A percentile compares a stretch with the other conserved stretches of the same genome.
Evolutionary conservation across 2,113 vertebrate genomes (phyloP).

Genomic region (Dendropsophus ebraccatus): DNA sequence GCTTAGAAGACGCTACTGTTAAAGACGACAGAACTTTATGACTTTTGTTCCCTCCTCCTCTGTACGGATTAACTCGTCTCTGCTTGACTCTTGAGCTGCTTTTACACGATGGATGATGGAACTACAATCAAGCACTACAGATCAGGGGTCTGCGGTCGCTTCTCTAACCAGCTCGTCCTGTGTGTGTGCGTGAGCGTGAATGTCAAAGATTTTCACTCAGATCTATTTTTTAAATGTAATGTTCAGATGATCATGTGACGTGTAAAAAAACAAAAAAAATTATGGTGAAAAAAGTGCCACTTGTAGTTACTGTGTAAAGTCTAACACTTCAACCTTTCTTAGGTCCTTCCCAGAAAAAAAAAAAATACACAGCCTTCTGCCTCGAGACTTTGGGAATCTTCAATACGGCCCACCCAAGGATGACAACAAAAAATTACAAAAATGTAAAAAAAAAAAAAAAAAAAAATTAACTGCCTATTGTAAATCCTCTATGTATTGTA

Average conservation of each 20-base stretch:
- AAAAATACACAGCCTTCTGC: constrained; percentile 78
- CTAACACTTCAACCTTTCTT: constrained; percentile 69
- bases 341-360: constrained; percentile 23
- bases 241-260: constrained; percentile 93
- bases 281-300: constrained; percentile 95
- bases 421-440: neutral
- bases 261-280: constrained; percentile 78
- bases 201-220: constrained; percentile 79
- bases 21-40: constrained; percentile 66
- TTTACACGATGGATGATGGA: constrained; percentile 73
- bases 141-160: constrained; percentile 73
- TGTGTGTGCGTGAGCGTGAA: constrained; percentile 67
- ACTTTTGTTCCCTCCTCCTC: constrained; percentile 62
- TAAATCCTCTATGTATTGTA: constrained; percentile 83
- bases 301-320: constrained; percentile 95
- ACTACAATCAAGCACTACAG: constrained; percentile 88
- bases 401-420: constrained; percentile 77
- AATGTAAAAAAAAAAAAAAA: neutral
- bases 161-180: constrained; percentile 77
- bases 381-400: constrained; percentile 78
- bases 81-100: constrained; percentile 82
- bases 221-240: constrained; percentile 90
- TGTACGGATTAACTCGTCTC: constrained; percentile 71
- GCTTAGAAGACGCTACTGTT: constrained; percentile 78
- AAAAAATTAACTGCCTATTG: constrained; percentile 76